A percentile compares a stretch with the other conserved stretches of the same genome.
Conservation (phyloP, 2,797 vertebrate species). For the Galago senegalensis region DNA sequence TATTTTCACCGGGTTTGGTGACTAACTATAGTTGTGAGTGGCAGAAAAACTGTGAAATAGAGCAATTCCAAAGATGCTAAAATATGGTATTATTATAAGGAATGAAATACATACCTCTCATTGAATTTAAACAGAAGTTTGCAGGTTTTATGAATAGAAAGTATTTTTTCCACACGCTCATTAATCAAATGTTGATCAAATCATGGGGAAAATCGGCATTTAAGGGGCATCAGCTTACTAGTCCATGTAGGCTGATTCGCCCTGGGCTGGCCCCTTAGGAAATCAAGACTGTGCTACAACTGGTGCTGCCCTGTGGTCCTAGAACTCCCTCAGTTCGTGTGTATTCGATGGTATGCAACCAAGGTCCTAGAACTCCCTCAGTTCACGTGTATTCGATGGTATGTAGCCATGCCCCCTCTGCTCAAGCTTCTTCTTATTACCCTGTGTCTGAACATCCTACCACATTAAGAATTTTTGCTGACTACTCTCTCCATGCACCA, state of each 20-base stretch:
- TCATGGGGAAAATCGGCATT: background rate
- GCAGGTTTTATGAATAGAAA: constrained; percentile 53
- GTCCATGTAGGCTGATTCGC: background rate
- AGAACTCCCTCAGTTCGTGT: background rate
- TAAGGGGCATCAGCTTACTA: background rate
- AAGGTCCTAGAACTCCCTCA: background rate
- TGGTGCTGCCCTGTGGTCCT: background rate
- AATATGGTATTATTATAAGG: constrained; percentile 38
- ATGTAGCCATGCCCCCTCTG: background rate
- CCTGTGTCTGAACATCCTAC: background rate
- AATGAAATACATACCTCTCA: constrained; percentile 35
- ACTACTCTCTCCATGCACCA: background rate
- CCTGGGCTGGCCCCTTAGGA: background rate
- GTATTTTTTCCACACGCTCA: background rate
- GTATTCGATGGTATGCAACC: background rate
- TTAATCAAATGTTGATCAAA: constrained; percentile 6
- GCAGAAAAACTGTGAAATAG: constrained; percentile 56
- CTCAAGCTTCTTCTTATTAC: background rate
- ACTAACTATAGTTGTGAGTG: constrained; percentile 35
- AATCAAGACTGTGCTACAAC: too few species aligned
- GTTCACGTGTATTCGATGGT: background rate
- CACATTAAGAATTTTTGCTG: background rate
- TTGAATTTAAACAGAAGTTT: constrained; percentile 48
- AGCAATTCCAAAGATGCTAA: constrained; percentile 42
- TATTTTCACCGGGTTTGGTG: constrained; percentile 66